phyloP scores from a whole-genome alignment of 2,888 invertebrate genomes.

The Carcina quercana region DNA sequence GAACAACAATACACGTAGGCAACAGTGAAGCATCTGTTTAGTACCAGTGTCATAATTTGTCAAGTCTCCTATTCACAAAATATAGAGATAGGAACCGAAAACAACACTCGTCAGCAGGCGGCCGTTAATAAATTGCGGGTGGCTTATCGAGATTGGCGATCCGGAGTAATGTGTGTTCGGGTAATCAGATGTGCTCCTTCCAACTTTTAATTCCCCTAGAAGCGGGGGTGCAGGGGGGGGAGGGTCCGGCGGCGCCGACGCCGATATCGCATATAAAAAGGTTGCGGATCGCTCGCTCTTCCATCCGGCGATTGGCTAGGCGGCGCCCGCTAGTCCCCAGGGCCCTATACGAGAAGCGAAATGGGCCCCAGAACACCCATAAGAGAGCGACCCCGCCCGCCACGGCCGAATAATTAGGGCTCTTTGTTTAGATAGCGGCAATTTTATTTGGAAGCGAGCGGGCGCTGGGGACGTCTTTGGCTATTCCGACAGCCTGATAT shows the following conservation, averaged over 20 bases:
- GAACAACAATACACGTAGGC: background rate
- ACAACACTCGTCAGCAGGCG: slow-evolving; percentile 45
- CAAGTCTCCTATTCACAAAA: slow-evolving; percentile 1
- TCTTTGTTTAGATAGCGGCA: slow-evolving; percentile 77
- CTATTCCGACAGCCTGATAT: slow-evolving; percentile 68
- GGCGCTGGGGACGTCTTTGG: slow-evolving; percentile 70
- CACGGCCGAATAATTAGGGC: slow-evolving; percentile 79
- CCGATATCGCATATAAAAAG: slow-evolving; percentile 72
- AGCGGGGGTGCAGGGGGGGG: slow-evolving; percentile 33
- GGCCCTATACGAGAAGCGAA: slow-evolving; percentile 78
- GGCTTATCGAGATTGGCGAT: slow-evolving; percentile 63
- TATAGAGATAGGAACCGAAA: slow-evolving; percentile 30
- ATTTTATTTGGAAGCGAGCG: slow-evolving; percentile 75
- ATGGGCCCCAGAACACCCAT: slow-evolving; percentile 81
- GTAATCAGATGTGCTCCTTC: slow-evolving; percentile 66
- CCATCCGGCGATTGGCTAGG: slow-evolving; percentile 77
- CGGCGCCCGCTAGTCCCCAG: slow-evolving; percentile 75
- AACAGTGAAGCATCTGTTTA: too few relatives aligned
- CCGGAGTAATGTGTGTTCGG: slow-evolving; percentile 61
- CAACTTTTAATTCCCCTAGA: slow-evolving; percentile 66
- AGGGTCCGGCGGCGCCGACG: slow-evolving; percentile 59
- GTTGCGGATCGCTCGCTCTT: slow-evolving; percentile 72
- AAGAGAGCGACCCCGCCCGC: slow-evolving; percentile 80
- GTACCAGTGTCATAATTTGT: too few relatives aligned
- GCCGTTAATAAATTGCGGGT: slow-evolving; percentile 54